Percentiles rank a stretch among this genome's conserved stretches.
These are phyloP conservation scores for Phocoena sinus DNA, from an alignment of 2,113 vertebrate genomes.

Conservation along the genomic window DNA sequence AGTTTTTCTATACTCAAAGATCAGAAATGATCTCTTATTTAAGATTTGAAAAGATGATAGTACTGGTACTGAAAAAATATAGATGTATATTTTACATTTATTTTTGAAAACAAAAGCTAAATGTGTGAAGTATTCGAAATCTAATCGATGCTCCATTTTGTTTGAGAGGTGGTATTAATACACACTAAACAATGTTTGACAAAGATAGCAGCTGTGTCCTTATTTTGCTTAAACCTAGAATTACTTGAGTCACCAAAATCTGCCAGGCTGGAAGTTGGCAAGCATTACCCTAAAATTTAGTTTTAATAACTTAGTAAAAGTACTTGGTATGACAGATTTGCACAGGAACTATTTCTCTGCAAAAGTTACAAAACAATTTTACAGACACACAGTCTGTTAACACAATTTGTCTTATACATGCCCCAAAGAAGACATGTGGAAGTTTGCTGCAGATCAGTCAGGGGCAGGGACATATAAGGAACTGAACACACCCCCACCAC, in stretches of 20 bases:
- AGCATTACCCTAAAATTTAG: not conserved
- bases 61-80: not conserved
- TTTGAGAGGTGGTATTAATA: not conserved
- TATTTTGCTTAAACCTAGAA: not conserved
- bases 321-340: not conserved
- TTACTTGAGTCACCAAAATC: not conserved
- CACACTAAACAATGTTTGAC: not conserved
- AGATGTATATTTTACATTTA: not conserved
- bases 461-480: rapidly evolving
- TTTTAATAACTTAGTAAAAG: not conserved
- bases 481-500: not conserved
- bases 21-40: not conserved
- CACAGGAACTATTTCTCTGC: not conserved
- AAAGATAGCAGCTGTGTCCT: not conserved
- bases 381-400: not conserved
- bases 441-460: not conserved
- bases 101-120: not conserved
- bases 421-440: not conserved
- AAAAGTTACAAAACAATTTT: not conserved
- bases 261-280: not conserved
- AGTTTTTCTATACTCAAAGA: not conserved
- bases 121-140: not conserved
- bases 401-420: not conserved
- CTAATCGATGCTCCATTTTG: not conserved
- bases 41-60: not conserved